A percentile compares a stretch with the other conserved stretches of the same genome.
Conservation (phyloP, 2,113 vertebrate genomes). For the Petaurus breviceps region DNA sequence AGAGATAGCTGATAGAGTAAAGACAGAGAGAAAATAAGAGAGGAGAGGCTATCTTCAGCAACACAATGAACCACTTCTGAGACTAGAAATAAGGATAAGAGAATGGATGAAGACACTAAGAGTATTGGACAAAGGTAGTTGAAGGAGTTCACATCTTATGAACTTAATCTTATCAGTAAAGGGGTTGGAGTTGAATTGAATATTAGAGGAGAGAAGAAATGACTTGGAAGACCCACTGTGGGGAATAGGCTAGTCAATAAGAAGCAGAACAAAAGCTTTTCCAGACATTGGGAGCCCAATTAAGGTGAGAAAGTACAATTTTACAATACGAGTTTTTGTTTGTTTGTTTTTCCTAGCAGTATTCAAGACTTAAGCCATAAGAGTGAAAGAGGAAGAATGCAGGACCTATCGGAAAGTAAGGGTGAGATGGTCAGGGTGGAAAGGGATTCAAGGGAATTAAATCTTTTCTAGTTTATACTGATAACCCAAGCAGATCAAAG, state of each 20-base stretch:
- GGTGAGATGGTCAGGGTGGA: neutral
- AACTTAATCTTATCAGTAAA: neutral
- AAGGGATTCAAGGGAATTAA: neutral
- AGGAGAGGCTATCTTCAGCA: neutral
- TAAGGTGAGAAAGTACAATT: neutral
- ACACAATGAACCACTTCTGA: neutral
- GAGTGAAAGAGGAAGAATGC: neutral
- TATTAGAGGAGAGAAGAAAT: neutral
- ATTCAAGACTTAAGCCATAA: neutral
- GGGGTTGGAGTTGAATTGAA: neutral
- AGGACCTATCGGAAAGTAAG: neutral
- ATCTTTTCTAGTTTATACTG: neutral
- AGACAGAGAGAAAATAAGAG: neutral
- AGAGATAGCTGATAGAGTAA: neutral
- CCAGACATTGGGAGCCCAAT: neutral
- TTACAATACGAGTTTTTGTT: neutral
- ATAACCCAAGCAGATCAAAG: neutral
- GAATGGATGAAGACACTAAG: neutral
- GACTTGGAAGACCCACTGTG: neutral
- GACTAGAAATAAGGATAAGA: neutral
- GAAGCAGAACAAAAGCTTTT: neutral
- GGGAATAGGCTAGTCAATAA: neutral
- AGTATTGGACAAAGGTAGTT: neutral
- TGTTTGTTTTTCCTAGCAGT: neutral
- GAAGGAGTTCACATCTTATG: neutral